Evolutionary conservation across 2,113 vertebrate genomes (phyloP).

Genomic region (Craseonycteris thonglongyai): DNA sequence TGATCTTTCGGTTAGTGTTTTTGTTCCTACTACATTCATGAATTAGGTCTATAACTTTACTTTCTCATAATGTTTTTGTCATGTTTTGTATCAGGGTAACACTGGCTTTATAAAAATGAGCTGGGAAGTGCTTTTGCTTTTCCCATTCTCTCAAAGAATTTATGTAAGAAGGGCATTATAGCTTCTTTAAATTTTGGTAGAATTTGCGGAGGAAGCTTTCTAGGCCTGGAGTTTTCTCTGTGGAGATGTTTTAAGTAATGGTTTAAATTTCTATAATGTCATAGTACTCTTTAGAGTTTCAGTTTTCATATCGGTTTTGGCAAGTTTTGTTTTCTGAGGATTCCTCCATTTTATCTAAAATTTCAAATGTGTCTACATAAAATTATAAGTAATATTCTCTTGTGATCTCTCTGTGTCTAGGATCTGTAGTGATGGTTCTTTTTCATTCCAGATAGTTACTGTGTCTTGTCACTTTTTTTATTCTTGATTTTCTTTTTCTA

Average conservation of each 20-base stretch:
- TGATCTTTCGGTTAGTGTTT: background rate
- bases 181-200: conserved; percentile 1
- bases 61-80: background rate
- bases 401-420: background rate
- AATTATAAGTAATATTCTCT: background rate
- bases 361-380: background rate
- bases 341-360: background rate
- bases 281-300: background rate
- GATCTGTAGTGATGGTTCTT: background rate
- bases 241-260: background rate
- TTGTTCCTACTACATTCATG: background rate
- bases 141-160: background rate
- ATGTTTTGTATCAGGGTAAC: background rate
- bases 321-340: background rate
- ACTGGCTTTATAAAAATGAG: background rate
- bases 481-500: background rate
- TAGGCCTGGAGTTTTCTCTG: background rate
- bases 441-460: background rate
- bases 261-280: background rate
- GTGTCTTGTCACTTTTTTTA: background rate
- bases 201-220: background rate
- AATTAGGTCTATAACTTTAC: background rate
- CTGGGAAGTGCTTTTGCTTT: background rate
- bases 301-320: background rate
- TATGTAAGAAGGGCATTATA: background rate